phyloP scores from a whole-genome alignment of 2,797 vertebrate genomes.

The Neomorphus geoffroyi region DNA sequence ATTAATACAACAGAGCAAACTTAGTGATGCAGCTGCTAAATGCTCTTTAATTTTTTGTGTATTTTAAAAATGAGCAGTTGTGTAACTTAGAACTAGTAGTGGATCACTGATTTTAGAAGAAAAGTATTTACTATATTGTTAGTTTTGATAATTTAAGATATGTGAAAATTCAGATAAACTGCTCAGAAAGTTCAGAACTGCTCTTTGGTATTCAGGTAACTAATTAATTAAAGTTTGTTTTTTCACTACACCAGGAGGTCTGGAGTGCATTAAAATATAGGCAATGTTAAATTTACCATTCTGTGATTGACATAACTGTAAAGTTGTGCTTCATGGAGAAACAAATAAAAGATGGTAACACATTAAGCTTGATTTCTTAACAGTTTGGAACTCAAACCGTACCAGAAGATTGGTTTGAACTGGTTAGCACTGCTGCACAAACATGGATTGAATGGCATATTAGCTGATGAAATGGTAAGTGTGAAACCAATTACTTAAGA shows the following conservation, averaged over 20 bases:
- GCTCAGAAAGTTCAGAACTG: neutral
- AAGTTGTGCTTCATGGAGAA: neutral
- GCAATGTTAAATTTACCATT: neutral
- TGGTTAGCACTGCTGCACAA: conserved; percentile 93
- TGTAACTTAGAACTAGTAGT: neutral
- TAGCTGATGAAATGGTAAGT: conserved; percentile 98
- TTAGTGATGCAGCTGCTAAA: neutral
- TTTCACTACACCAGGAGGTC: neutral
- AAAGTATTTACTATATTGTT: neutral
- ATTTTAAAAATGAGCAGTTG: neutral
- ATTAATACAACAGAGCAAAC: neutral
- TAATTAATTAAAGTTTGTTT: neutral
- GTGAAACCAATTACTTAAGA: neutral
- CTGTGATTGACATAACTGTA: neutral
- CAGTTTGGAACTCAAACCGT: conserved; percentile 90
- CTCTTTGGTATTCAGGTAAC: neutral
- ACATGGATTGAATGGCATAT: conserved; percentile 91
- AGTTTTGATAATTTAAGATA: neutral
- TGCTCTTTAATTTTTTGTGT: neutral
- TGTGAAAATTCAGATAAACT: neutral
- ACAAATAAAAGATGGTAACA: neutral
- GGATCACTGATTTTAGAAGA: neutral
- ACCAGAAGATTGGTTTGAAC: conserved; percentile 96
- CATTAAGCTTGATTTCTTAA: conserved; percentile 1
- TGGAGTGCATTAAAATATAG: neutral